A percentile compares a stretch with the other conserved stretches of the same genome.
phyloP scores from a whole-genome alignment of 2,888 invertebrate genomes.

The Coleophora deauratella region DNA sequence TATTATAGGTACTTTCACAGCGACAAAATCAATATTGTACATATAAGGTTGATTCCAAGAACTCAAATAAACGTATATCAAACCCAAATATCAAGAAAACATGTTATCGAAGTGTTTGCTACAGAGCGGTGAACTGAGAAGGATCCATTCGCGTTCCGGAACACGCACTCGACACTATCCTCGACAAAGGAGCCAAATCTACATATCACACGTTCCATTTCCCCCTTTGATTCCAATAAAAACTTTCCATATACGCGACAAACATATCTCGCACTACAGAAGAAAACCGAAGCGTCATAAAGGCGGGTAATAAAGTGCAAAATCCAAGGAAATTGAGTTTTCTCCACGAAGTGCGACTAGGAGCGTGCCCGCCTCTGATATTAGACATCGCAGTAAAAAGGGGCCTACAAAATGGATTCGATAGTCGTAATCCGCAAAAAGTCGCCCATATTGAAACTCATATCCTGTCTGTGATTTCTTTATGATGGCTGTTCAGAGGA shows the following conservation, averaged over 20 bases:
- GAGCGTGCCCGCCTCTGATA: conserved; percentile 18
- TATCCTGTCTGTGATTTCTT: conserved; percentile 14
- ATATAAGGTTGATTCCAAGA: no score
- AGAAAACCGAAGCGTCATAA: conserved; percentile 3
- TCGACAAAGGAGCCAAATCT: conserved; percentile 27
- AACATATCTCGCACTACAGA: conserved; percentile 1
- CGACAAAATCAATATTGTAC: no score
- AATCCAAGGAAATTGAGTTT: conserved; percentile 8
- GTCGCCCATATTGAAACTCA: conserved; percentile 22
- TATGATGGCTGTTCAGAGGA: conserved; percentile 8
- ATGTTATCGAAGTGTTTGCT: no score
- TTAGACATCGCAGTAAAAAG: conserved; percentile 23
- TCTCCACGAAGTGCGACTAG: not conserved
- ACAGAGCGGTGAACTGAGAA: no score
- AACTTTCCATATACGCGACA: conserved; percentile 22
- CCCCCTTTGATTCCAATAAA: conserved; percentile 27
- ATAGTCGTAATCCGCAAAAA: conserved; percentile 24
- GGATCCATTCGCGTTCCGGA: not conserved
- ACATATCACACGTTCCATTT: conserved; percentile 58
- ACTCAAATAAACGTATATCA: no score
- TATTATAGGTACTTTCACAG: no score
- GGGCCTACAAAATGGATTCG: conserved; percentile 20
- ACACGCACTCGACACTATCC: conserved; percentile 3
- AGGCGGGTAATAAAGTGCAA: conserved; percentile 11
- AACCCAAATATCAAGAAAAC: no score